phyloP scores from a whole-genome alignment of 2,888 invertebrate species.

The Chaitophorus viminalis region DNA sequence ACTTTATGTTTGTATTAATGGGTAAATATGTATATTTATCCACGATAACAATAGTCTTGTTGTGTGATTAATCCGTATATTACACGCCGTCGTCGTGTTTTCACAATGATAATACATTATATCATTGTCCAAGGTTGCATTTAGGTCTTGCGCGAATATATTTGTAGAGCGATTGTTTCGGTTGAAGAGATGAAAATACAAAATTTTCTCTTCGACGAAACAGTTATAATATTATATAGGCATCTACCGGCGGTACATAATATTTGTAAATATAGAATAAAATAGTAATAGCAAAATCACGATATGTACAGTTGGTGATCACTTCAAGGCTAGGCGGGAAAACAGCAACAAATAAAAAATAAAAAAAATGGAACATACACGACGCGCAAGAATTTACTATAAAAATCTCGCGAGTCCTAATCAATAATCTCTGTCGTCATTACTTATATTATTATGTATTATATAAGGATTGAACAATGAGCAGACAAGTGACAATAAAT shows the following conservation, averaged over 20 bases:
- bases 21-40: not conserved
- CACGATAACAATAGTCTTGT: not conserved
- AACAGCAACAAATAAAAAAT: not conserved
- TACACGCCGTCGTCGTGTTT: not conserved
- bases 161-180: not conserved
- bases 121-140: slow-evolving; percentile 26
- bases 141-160: not conserved
- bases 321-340: not conserved
- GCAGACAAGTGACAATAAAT: not conserved
- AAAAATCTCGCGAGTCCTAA: not conserved
- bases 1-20: not conserved
- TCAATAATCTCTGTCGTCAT: not conserved
- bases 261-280: not conserved
- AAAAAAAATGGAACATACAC: not conserved
- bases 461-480: too few species aligned
- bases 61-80: not conserved
- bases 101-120: not conserved
- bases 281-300: slow-evolving; percentile 21
- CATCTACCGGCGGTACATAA: not conserved
- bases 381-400: not conserved
- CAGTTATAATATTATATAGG: not conserved
- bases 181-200: not conserved
- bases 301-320: slow-evolving; percentile 14
- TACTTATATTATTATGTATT: too few species aligned
- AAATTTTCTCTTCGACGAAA: slow-evolving; percentile 2